These are phyloP conservation scores for Drosophila neotestacea DNA, from an alignment of 2,888 invertebrate species.

Conservation along the genomic window DNA sequence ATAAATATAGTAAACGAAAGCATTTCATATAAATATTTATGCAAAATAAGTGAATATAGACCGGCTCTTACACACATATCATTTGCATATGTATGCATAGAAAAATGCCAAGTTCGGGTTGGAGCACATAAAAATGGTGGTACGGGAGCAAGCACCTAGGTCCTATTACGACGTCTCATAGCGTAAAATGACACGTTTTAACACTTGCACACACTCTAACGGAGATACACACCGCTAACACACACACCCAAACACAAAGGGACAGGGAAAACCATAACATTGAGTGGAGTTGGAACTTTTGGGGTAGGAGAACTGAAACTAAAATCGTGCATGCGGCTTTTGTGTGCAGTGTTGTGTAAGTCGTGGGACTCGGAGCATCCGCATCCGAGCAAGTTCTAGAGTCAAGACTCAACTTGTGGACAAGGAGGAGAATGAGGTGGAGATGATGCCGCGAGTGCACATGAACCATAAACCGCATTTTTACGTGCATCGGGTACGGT, in stretches of 20 bases:
- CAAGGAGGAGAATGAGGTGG: background rate
- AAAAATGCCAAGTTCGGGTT: constrained; percentile 35
- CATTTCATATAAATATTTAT: constrained; percentile 69
- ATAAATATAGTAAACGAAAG: background rate
- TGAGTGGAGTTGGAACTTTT: constrained; percentile 1
- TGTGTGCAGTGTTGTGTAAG: constrained; percentile 36
- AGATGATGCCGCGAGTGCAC: constrained; percentile 53
- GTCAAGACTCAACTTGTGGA: background rate
- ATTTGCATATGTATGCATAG: constrained; percentile 68
- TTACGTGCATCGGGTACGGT: constrained; percentile 56
- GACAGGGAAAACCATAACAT: constrained; percentile 16
- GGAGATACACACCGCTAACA: background rate
- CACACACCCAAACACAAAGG: constrained; percentile 6
- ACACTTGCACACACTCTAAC: constrained; percentile 52
- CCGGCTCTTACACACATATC: constrained; percentile 16
- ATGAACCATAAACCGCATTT: constrained; percentile 73
- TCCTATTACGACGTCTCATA: constrained; percentile 59
- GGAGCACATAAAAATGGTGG: constrained; percentile 40
- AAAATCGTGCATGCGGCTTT: constrained; percentile 40
- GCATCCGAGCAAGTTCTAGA: constrained; percentile 30
- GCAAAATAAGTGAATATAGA: constrained; percentile 51
- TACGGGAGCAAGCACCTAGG: constrained; percentile 28
- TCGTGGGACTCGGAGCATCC: constrained; percentile 8
- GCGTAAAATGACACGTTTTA: constrained; percentile 79
- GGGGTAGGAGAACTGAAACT: constrained; percentile 29